Evolutionary conservation across 1,140 invertebrate genomes (phyloP).

Genomic region (Sinella curviseta): DNA sequence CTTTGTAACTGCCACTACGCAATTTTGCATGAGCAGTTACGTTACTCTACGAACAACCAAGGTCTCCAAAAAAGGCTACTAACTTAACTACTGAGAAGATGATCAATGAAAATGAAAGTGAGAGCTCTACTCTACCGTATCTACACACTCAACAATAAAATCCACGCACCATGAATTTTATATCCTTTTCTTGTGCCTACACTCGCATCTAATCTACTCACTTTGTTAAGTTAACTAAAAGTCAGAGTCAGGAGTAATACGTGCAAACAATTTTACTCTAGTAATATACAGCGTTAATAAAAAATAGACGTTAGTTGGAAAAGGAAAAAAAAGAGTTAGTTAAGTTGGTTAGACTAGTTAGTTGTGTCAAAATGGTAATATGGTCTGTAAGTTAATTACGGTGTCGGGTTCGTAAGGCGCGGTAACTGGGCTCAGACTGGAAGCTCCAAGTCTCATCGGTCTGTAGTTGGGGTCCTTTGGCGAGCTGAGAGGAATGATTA

Average conservation of each 20-base stretch:
- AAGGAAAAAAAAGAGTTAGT: not conserved
- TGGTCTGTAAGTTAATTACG: constrained; percentile 13
- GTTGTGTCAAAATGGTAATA: not conserved
- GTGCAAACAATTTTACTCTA: not conserved
- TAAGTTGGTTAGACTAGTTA: not conserved
- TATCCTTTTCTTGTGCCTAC: too few relatives aligned
- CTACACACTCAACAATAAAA: not conserved
- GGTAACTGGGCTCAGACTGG: not conserved
- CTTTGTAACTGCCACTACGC: too few relatives aligned
- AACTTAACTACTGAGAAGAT: too few relatives aligned
- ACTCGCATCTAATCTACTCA: too few relatives aligned
- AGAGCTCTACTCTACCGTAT: not conserved
- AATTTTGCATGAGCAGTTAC: too few relatives aligned
- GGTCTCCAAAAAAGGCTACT: too few relatives aligned
- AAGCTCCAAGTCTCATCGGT: not conserved
- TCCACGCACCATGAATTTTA: not conserved
- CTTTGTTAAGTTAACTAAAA: too few relatives aligned
- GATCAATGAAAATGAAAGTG: not conserved
- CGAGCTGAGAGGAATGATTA: constrained; percentile 3
- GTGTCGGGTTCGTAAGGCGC: constrained; percentile 9
- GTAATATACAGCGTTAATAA: not conserved
- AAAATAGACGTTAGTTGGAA: not conserved
- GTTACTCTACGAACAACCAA: too few relatives aligned
- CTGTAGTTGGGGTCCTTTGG: constrained; percentile 35
- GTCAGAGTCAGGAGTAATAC: too few relatives aligned